A percentile compares a stretch with the other conserved stretches of the same genome.
These are phyloP conservation scores for Ormyrus labotus DNA, from an alignment of 2,888 invertebrate species.

Conservation along the genomic window DNA sequence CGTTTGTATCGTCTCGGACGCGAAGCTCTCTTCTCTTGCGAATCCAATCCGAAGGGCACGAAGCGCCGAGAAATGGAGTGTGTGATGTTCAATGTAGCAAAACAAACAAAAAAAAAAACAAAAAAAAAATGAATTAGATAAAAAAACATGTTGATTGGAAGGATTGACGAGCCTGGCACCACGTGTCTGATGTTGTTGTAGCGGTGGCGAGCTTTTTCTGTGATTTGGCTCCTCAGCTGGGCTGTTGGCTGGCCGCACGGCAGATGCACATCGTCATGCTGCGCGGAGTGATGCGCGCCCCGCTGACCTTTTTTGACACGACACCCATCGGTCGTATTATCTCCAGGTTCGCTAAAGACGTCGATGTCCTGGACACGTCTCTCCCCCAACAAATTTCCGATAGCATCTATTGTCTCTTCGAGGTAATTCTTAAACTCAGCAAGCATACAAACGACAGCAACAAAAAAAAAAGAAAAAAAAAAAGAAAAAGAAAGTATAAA, in stretches of 20 bases:
- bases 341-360: constrained; percentile 85
- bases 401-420: constrained; percentile 83
- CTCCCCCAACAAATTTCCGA: constrained; percentile 83
- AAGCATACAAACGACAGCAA: constrained; percentile 21
- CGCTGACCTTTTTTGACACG: constrained; percentile 77
- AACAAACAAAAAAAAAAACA: constrained; percentile 18
- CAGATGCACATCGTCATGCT: constrained; percentile 75
- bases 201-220: constrained; percentile 82
- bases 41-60: constrained; percentile 21
- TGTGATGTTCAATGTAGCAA: background rate
- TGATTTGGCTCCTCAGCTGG: constrained; percentile 83
- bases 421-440: constrained; percentile 78
- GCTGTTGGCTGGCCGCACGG: constrained; percentile 82
- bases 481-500: too few relatives aligned
- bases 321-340: constrained; percentile 77
- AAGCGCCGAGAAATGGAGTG: constrained; percentile 20
- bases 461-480: background rate
- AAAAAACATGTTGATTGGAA: constrained; percentile 52
- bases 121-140: constrained; percentile 2
- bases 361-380: constrained; percentile 84
- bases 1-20: background rate
- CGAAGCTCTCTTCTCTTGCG: constrained; percentile 12
- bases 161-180: constrained; percentile 59
- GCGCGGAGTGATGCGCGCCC: constrained; percentile 75
- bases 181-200: constrained; percentile 80